A percentile compares a stretch with the other conserved stretches of the same genome.
These are phyloP conservation scores for Dendroctonus valens DNA, from an alignment of 1,140 invertebrate species.

Conservation along the genomic window DNA sequence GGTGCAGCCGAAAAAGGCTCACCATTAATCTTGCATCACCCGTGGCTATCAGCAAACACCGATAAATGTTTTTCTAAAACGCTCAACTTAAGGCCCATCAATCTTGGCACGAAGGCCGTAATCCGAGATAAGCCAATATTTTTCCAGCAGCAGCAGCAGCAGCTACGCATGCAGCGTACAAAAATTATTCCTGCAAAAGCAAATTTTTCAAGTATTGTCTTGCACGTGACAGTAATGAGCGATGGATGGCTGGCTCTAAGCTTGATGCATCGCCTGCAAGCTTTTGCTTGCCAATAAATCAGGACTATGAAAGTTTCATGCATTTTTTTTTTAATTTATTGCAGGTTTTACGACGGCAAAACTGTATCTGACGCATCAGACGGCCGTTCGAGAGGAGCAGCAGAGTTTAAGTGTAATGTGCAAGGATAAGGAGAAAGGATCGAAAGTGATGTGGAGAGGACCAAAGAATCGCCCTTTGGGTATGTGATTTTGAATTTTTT, in stretches of 20 bases:
- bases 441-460: not conserved
- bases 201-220: too few relatives aligned
- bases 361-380: not conserved
- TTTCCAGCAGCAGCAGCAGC: too few relatives aligned
- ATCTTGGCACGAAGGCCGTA: slow-evolving; percentile 21
- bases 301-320: not conserved
- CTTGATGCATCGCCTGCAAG: too few relatives aligned
- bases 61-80: slow-evolving; percentile 26
- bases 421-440: not conserved
- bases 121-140: slow-evolving; percentile 12
- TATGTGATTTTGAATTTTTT: not conserved
- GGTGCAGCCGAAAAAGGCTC: slow-evolving; percentile 9
- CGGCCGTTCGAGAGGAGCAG: not conserved
- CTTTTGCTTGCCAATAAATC: not conserved
- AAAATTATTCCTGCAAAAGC: too few relatives aligned
- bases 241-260: too few relatives aligned
- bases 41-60: slow-evolving; percentile 14
- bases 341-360: slow-evolving; percentile 2
- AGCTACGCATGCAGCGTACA: too few relatives aligned
- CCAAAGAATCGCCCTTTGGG: slow-evolving; percentile 6
- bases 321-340: not conserved
- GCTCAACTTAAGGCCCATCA: slow-evolving; percentile 21
- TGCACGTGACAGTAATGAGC: too few relatives aligned
- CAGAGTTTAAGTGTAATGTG: not conserved
- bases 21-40: slow-evolving; percentile 18